Conservation (phyloP, 1,140 invertebrate species). For the Agrypnia vestita region DNA sequence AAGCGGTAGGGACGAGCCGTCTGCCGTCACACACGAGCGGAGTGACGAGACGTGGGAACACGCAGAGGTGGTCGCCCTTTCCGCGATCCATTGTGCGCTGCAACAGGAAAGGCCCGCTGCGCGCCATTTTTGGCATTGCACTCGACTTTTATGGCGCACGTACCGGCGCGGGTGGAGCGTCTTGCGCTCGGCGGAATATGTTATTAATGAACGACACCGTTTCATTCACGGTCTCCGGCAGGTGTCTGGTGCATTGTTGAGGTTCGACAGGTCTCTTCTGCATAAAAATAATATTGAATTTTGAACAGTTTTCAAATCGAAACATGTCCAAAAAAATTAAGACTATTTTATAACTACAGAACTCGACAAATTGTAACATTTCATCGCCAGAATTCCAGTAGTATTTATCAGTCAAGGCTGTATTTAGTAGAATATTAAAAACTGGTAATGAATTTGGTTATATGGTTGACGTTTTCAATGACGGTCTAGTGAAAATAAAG, state of each 20-base stretch:
- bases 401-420: too few species aligned
- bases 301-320: too few species aligned
- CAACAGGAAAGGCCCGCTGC: slow-evolving; percentile 16
- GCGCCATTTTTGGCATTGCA: slow-evolving; percentile 10
- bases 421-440: too few species aligned
- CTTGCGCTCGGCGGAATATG: slow-evolving; percentile 9
- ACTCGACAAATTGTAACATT: too few species aligned
- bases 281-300: too few species aligned
- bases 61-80: background rate
- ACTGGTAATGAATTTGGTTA: too few species aligned
- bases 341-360: too few species aligned
- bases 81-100: background rate
- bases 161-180: background rate
- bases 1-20: background rate
- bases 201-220: slow-evolving; percentile 8
- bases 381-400: too few species aligned
- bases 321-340: too few species aligned
- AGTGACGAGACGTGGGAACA: slow-evolving; percentile 11
- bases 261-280: too few species aligned
- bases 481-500: too few species aligned
- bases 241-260: background rate
- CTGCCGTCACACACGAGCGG: slow-evolving; percentile 1
- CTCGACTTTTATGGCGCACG: slow-evolving; percentile 7
- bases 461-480: too few species aligned
- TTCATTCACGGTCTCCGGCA: background rate